Conservation (phyloP, 2,113 vertebrate species). For the Lamprologus callipterus region DNA sequence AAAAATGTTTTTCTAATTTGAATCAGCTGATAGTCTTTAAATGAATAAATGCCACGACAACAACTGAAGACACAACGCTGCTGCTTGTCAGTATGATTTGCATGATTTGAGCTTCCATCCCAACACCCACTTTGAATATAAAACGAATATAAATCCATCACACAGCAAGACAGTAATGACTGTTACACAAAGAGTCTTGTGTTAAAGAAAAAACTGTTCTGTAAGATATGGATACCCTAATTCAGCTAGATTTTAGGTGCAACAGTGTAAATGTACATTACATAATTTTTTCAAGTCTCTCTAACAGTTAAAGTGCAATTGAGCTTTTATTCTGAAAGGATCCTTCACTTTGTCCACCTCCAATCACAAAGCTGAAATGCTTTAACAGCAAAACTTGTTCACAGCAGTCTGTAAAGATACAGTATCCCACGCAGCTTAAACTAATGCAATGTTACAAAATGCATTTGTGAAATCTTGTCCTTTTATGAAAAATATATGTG, state of each 20-base stretch:
- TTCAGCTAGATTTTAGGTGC: not conserved
- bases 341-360: not conserved
- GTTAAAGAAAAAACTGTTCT: not conserved
- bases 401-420: not conserved
- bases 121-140: not conserved
- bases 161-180: not conserved
- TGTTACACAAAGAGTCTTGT: not conserved
- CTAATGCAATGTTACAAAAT: constrained; percentile 3
- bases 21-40: not conserved
- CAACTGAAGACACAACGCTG: not conserved
- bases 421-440: not conserved
- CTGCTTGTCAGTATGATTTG: not conserved
- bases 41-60: not conserved
- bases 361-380: fast-evolving
- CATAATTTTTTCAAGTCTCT: not conserved
- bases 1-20: not conserved
- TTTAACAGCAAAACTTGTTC: not conserved
- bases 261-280: not conserved
- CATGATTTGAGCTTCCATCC: not conserved
- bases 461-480: not conserved
- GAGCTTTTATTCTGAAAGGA: not conserved
- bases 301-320: not conserved
- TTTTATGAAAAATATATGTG: constrained; percentile 60
- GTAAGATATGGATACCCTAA: fast-evolving
- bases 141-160: not conserved